Conservation (phyloP, 2,113 vertebrate species). For the Malurus alboscapulatus region DNA sequence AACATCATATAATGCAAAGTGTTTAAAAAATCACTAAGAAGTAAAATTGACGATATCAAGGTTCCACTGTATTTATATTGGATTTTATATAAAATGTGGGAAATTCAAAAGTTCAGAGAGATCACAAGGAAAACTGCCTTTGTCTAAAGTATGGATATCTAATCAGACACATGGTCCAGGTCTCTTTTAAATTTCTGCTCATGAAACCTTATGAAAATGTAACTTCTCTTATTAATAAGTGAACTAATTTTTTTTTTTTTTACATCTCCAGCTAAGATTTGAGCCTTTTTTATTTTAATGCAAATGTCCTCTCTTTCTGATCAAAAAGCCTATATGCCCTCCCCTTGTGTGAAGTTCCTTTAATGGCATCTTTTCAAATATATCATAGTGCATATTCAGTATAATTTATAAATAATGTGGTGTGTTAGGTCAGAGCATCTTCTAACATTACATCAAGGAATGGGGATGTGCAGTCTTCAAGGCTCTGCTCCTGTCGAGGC, state of each 20-base stretch:
- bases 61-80: neutral
- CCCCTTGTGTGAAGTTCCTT: neutral
- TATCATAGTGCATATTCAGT: constrained; percentile 45
- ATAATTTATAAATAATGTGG: constrained; percentile 58
- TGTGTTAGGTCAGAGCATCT: constrained; percentile 24
- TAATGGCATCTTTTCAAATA: constrained; percentile 36
- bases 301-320: neutral
- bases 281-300: neutral
- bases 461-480: neutral
- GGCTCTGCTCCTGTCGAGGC: constrained; percentile 10
- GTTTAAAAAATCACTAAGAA: neutral
- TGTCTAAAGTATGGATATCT: neutral
- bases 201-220: neutral
- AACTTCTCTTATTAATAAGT: neutral
- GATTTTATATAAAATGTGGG: neutral
- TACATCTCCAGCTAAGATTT: neutral
- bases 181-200: neutral
- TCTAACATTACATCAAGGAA: neutral
- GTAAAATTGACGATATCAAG: neutral
- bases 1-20: neutral
- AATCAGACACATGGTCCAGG: neutral
- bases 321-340: neutral
- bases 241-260: neutral
- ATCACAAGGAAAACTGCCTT: neutral
- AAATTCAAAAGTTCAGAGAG: neutral